These are phyloP conservation scores for Chelonia mydas DNA, from an alignment of 2,797 vertebrate species.

Conservation along the genomic window DNA sequence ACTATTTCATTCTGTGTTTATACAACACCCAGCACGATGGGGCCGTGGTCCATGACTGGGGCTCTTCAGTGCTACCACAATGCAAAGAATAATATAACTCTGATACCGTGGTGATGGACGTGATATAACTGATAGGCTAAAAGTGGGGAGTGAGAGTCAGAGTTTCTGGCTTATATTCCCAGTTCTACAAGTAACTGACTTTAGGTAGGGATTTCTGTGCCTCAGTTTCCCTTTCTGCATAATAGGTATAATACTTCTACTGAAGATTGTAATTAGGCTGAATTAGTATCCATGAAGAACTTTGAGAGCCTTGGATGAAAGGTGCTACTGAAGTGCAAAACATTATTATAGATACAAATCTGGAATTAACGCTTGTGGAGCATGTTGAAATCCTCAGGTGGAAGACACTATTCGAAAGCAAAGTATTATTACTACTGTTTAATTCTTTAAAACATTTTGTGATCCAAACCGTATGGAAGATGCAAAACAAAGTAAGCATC, in stretches of 20 bases:
- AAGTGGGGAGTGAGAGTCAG: not conserved
- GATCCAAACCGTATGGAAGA: not conserved
- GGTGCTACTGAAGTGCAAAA: not conserved
- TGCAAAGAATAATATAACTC: not conserved
- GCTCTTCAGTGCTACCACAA: not conserved
- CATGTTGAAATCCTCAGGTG: not conserved
- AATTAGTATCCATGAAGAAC: not conserved
- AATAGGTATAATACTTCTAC: not conserved
- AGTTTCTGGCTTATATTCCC: not conserved
- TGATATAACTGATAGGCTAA: not conserved
- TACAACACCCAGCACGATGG: not conserved
- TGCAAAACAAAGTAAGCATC: not conserved
- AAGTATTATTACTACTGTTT: not conserved
- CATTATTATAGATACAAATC: not conserved
- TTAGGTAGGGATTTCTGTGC: not conserved
- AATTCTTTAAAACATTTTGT: not conserved
- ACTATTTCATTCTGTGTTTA: not conserved
- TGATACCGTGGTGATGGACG: not conserved
- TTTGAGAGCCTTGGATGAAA: not conserved
- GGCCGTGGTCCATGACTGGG: not conserved
- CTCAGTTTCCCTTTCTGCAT: not conserved
- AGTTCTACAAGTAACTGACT: not conserved
- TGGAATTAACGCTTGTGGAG: not conserved
- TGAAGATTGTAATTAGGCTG: not conserved
- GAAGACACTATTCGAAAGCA: not conserved